Evolutionary conservation across 30 jellyfish, hydroid and myxozoan species (phyloP), one percentile per base, ranked within the genome.

Genomic region (Turritopsis rubra): DNA sequence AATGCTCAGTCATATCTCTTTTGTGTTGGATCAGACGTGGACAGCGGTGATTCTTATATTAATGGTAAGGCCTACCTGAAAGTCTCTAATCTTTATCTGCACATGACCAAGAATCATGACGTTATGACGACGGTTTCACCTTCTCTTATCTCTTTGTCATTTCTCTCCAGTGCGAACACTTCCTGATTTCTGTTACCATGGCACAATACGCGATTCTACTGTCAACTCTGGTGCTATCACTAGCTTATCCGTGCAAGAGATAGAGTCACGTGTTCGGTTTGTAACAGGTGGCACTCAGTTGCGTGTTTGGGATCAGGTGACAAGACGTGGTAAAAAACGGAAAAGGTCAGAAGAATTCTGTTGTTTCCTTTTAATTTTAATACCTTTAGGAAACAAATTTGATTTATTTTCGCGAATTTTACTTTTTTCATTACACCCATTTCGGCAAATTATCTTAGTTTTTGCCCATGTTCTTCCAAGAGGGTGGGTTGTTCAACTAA

Each of bases 251-350:
- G 53, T 65, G 18, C 28, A 82, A n/a, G 88, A 82, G 29, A 70
- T 82, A 18, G 73, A 82, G 27, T 65, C 85, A 16, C 20, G 21
- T 7, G 28, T 91, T 17, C 73, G 85, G 68, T 77, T 91, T 41
- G 89, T 91, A 8, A 91, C 97, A 3, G 97, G 96, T 27, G 97
- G 97, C 21, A 52, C 96, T 0, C 91, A 91, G 68, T 88, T 91
- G 52, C 82, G 96, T 71, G 87, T 87, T 53, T 91, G 97, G 97
- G 81, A 84, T 68, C 95, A 91, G 79, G 66, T 76, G 53, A 29
- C 41, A 21, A 73, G 26, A 26, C 65, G 84, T 25, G 84, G 41
- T 18, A 82, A 71, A 29, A 82, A 82, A 52, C 68, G 88, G 71
- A 74, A 74, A 74, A 29, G 65, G 82, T 74, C 19, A 1, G 80